These are phyloP conservation scores for Solenopsis fugax DNA, from an alignment of 1,140 invertebrate genomes.

Conservation along the genomic window DNA sequence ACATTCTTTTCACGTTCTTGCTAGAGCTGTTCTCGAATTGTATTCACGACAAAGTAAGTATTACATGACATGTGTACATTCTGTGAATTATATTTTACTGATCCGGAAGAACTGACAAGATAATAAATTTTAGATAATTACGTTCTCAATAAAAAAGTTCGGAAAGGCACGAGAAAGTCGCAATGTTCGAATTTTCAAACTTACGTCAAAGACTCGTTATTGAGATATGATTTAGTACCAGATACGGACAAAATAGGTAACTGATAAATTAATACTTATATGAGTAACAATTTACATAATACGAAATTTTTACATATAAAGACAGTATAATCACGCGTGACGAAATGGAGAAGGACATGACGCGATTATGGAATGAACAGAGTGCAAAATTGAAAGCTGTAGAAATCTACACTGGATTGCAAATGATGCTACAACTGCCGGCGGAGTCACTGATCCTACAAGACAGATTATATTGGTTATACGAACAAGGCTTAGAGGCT, in stretches of 20 bases:
- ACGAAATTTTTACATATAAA: neutral
- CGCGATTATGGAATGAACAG: constrained; percentile 78
- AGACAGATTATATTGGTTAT: constrained; percentile 81
- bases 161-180: constrained; percentile 87
- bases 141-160: constrained; percentile 86
- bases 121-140: constrained; percentile 86
- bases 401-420: constrained; percentile 82
- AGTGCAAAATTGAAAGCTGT: constrained; percentile 72
- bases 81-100: neutral
- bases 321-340: constrained; percentile 51
- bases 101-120: neutral
- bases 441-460: constrained; percentile 82
- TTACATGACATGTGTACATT: constrained; percentile 51
- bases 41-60: constrained; percentile 87
- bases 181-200: constrained; percentile 85
- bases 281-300: constrained; percentile 65
- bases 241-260: constrained; percentile 52
- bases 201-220: constrained; percentile 86
- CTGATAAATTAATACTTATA: constrained; percentile 11
- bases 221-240: constrained; percentile 75
- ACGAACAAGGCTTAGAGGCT: constrained; percentile 76
- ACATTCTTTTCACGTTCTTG: constrained; percentile 88
- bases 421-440: constrained; percentile 82
- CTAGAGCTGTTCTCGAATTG: constrained; percentile 88
- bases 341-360: constrained; percentile 73